phyloP scores from a whole-genome alignment of 2,113 vertebrate genomes.

The Thalassarche chlororhynchos region DNA sequence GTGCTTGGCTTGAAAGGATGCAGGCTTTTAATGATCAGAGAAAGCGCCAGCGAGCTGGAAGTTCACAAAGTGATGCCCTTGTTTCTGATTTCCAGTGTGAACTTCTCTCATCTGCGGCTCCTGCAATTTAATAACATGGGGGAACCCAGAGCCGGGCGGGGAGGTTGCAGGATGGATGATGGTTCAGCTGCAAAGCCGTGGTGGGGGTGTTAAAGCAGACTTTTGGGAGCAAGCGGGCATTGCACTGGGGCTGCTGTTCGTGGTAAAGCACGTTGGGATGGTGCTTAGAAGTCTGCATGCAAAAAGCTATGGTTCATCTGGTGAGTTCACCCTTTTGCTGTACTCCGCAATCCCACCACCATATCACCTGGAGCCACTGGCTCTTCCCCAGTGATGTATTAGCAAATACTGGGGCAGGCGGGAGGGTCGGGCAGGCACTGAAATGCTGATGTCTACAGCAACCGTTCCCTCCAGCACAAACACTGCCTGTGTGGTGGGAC shows the following conservation, averaged over 20 bases:
- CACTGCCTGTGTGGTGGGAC: not conserved
- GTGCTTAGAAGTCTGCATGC: not conserved
- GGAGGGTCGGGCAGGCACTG: not conserved
- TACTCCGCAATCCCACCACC: not conserved
- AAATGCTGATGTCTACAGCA: not conserved
- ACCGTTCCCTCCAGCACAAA: not conserved
- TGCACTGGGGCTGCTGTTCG: not conserved
- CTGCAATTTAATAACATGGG: not conserved
- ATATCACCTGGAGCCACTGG: not conserved
- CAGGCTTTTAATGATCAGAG: not conserved
- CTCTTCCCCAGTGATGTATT: too few relatives aligned
- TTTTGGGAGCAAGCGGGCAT: not conserved
- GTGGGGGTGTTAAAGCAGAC: not conserved
- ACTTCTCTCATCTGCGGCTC: not conserved
- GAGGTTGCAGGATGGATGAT: not conserved
- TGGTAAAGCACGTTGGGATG: rapidly evolving
- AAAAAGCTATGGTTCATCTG: not conserved
- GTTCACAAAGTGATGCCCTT: not conserved
- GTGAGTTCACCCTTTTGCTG: not conserved
- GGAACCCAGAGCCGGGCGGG: not conserved
- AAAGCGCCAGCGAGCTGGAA: not conserved
- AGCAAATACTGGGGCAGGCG: not conserved
- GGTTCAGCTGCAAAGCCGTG: not conserved
- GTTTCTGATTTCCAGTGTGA: not conserved
- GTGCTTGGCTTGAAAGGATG: not conserved